phyloP scores from a whole-genome alignment of 2,113 vertebrate genomes.

The Probosciger aterrimus region DNA sequence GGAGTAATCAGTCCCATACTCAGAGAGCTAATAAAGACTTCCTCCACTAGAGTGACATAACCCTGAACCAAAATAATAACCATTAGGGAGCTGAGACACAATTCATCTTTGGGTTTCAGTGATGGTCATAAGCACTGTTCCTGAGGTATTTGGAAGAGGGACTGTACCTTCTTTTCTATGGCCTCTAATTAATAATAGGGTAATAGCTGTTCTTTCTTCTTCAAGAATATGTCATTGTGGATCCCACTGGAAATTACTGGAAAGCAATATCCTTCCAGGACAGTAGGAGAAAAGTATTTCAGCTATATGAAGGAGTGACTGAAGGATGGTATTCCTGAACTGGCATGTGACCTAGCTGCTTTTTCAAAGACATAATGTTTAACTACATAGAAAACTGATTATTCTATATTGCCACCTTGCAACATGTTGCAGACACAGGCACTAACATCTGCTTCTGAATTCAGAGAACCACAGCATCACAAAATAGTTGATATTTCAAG shows the following conservation, averaged over 20 bases:
- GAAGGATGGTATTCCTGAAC: background rate
- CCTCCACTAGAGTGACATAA: background rate
- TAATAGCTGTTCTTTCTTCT: background rate
- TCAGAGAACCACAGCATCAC: background rate
- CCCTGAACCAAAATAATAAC: background rate
- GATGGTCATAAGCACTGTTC: background rate
- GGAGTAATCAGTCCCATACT: background rate
- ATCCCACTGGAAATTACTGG: background rate
- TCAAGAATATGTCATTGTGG: background rate
- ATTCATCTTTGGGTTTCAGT: background rate
- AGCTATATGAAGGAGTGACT: background rate
- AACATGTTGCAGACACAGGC: background rate
- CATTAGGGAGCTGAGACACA: background rate
- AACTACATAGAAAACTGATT: background rate
- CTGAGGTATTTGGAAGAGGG: background rate
- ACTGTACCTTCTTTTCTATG: background rate
- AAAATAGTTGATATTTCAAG: background rate
- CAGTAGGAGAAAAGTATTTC: background rate
- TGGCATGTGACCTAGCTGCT: background rate
- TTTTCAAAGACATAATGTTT: background rate
- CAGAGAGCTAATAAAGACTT: slow-evolving; percentile 5
- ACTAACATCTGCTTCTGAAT: background rate
- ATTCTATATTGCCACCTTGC: background rate
- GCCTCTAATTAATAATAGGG: background rate
- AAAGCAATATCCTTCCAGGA: background rate